Conservation (phyloP, 2,888 invertebrate genomes). For the Caenorhabditis macrosperma region DNA sequence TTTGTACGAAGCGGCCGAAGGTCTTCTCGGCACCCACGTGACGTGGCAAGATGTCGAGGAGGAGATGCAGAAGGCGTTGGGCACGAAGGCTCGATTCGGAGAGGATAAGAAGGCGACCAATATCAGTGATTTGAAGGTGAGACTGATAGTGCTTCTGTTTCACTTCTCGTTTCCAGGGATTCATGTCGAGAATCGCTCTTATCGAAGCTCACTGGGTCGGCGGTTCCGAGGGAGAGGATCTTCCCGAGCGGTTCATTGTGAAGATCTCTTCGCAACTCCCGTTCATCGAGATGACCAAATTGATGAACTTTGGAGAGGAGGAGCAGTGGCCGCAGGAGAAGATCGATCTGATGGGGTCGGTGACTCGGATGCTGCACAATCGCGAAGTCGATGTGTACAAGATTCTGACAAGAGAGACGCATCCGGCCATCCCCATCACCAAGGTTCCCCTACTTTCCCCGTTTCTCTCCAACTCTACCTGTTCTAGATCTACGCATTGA, state of each 20-base stretch:
- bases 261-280: constrained; percentile 51
- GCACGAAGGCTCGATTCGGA: constrained; percentile 43
- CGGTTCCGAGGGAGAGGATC: constrained; percentile 11
- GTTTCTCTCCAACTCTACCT: not conserved
- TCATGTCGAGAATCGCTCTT: constrained; percentile 55
- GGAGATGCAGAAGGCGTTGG: constrained; percentile 45
- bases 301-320: constrained; percentile 23
- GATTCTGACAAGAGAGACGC: constrained; percentile 29
- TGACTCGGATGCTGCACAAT: constrained; percentile 41
- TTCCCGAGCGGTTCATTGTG: constrained; percentile 50
- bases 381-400: constrained; percentile 44
- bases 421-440: constrained; percentile 36
- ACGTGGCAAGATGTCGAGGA: constrained; percentile 57
- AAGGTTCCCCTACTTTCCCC: constrained; percentile 34
- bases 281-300: constrained; percentile 39
- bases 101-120: constrained; percentile 46
- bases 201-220: constrained; percentile 50
- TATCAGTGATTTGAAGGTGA: constrained; percentile 61
- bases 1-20: constrained; percentile 36
- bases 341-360: constrained; percentile 15
- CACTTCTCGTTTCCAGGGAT: constrained; percentile 46
- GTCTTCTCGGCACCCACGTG: constrained; percentile 56
- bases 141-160: not conserved
- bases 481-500: constrained; percentile 32
- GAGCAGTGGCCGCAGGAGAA: constrained; percentile 15